Evolutionary conservation across 2,113 vertebrate species (phyloP).

Genomic region (Ictidomys tridecemlineatus): DNA sequence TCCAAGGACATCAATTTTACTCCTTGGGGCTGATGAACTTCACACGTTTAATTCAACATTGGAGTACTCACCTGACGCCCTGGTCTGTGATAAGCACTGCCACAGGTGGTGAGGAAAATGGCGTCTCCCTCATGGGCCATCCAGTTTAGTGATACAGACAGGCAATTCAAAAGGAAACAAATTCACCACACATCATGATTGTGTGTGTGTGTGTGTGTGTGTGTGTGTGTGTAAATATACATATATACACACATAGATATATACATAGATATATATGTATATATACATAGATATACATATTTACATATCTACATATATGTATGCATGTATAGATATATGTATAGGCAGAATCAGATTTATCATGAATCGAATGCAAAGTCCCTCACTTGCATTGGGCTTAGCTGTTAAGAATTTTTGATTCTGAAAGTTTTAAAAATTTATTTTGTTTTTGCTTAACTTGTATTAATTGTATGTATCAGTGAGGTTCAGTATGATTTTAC

Average conservation of each 20-base stretch:
- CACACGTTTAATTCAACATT: neutral
- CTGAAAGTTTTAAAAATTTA: neutral
- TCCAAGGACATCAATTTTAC: neutral
- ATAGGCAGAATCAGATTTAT: neutral
- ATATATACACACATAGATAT: no score
- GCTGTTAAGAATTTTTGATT: slow-evolving; percentile 13
- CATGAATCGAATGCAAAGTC: neutral
- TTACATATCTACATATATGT: no score
- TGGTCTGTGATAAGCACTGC: neutral
- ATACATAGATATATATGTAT: no score
- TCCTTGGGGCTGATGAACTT: neutral
- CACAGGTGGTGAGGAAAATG: neutral
- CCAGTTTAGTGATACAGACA: neutral
- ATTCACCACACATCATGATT: neutral
- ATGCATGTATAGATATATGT: no score
- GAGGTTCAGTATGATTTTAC: neutral
- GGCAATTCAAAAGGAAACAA: neutral
- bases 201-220: no score
- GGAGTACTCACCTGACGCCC: neutral
- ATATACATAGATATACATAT: no score
- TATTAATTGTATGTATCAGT: neutral
- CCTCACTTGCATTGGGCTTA: neutral
- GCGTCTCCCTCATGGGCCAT: no score
- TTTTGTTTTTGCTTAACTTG: neutral
- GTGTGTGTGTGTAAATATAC: no score